phyloP scores from a whole-genome alignment of 2,888 invertebrate species.

The Apotomis turbidana region DNA sequence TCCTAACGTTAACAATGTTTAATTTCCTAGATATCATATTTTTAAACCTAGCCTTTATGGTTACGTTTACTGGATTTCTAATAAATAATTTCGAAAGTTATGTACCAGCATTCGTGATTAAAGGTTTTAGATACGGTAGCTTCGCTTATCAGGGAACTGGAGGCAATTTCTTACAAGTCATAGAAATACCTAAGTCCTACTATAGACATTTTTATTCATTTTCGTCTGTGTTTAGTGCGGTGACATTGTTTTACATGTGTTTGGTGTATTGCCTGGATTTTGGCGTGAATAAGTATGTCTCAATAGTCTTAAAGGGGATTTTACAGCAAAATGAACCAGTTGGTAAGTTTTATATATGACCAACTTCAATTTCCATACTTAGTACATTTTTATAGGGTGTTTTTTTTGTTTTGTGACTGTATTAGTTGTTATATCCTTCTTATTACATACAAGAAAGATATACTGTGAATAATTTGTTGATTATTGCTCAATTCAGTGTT shows the following conservation, averaged over 20 bases:
- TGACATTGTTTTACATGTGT: slow-evolving; percentile 75
- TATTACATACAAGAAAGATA: no score
- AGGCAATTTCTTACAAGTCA: slow-evolving; percentile 69
- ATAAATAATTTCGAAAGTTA: slow-evolving; percentile 86
- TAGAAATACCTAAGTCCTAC: slow-evolving; percentile 91
- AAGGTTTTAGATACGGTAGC: slow-evolving; percentile 89
- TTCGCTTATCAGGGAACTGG: slow-evolving; percentile 84
- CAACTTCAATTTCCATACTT: not conserved
- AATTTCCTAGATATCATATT: slow-evolving; percentile 77
- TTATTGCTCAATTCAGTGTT: no score
- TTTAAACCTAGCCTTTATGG: slow-evolving; percentile 68
- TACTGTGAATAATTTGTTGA: no score
- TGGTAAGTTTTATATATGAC: slow-evolving; percentile 69
- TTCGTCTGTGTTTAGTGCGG: slow-evolving; percentile 84
- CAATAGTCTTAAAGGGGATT: slow-evolving; percentile 74
- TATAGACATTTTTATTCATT: slow-evolving; percentile 92
- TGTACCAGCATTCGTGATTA: slow-evolving; percentile 86
- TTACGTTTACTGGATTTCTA: slow-evolving; percentile 84
- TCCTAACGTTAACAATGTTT: slow-evolving; percentile 54
- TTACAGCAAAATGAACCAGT: slow-evolving; percentile 72
- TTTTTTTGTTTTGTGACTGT: no score
- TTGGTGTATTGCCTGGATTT: slow-evolving; percentile 77
- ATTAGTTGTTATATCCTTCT: no score
- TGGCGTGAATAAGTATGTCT: slow-evolving; percentile 76
- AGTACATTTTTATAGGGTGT: not conserved